Evolutionary conservation across 2,113 vertebrate genomes (phyloP), one percentile per base, ranked within the genome.

Genomic region (Megatriorchis doriae): DNA sequence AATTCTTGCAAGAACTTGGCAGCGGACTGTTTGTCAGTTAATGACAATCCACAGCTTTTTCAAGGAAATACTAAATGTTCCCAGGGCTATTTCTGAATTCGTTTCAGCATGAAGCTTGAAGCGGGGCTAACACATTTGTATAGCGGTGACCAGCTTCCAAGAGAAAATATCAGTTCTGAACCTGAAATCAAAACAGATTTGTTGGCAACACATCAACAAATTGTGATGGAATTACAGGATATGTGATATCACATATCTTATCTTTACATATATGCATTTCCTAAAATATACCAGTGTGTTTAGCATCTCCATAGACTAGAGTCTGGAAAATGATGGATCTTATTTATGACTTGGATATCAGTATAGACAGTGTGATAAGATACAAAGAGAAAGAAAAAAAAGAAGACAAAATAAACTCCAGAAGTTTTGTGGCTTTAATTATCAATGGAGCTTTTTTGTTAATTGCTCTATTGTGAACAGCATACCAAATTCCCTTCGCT

Each of bases 1-100:
- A 97, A 96, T 98, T 95, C 97, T 98, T 97, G 93, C 93, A 98
- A 97, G 96, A 97, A 98, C 95, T 98, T 98, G 98, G 98, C 98
- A 98, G 97, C 22, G 10, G 77, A 95, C 83, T 97, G 97, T 98
- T 97, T 98, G 94, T 98, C 98, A 98, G 97, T 98, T 98, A 98
- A 98, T 97, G 97, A 97, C 97, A 97, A 98, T 98, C 95, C 93
- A 97, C 97, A 98, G 97, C 96, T 98, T 98, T 98, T 97, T 97
- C 95, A 97, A 98, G 97, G 95, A 98, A 97, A 97, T 95, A 96
- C 97, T 97, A 97, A 98, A 92, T 66, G 81, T 98, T 96, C 95
- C 90, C 87, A 91, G 89, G 85, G 93, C 89, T 97, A 89, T 85
- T 88, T 94, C 93, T 85, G 94, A 97, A 97, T 97, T 96, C 58